A percentile compares a stretch with the other conserved stretches of the same genome.
phyloP scores from a whole-genome alignment of 2,888 invertebrate genomes.

The Plagodis dolabraria region DNA sequence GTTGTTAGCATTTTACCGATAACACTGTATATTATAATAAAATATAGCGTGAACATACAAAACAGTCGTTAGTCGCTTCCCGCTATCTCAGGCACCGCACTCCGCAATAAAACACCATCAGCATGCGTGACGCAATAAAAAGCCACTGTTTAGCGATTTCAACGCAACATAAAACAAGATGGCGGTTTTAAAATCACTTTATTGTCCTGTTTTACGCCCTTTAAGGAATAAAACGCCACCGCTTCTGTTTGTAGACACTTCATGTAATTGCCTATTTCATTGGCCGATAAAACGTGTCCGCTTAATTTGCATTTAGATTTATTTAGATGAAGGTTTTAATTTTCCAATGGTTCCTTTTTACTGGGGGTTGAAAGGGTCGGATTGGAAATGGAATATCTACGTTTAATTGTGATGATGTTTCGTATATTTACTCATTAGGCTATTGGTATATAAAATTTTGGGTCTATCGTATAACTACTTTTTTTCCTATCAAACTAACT shows the following conservation, averaged over 20 bases:
- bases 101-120: conserved; percentile 35
- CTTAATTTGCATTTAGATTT: conserved; percentile 35
- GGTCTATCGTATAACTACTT: no score
- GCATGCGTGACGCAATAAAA: conserved; percentile 53
- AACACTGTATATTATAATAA: no score
- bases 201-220: conserved; percentile 39
- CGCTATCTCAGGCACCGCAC: neutral
- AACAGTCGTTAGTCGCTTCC: neutral
- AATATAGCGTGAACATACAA: no score
- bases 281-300: conserved; percentile 31
- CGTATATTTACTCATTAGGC: no score
- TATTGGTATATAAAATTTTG: no score
- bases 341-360: conserved; percentile 14
- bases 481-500: no score
- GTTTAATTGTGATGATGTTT: no score
- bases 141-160: conserved; percentile 55
- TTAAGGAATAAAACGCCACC: conserved; percentile 29
- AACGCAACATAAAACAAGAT: conserved; percentile 57
- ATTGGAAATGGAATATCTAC: no score
- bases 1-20: no score
- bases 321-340: conserved; percentile 26
- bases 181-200: conserved; percentile 45
- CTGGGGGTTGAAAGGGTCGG: no score
- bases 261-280: conserved; percentile 36
- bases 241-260: conserved; percentile 34